phyloP scores from a whole-genome alignment of 2,113 vertebrate genomes.

The Lepisosteus oculatus region DNA sequence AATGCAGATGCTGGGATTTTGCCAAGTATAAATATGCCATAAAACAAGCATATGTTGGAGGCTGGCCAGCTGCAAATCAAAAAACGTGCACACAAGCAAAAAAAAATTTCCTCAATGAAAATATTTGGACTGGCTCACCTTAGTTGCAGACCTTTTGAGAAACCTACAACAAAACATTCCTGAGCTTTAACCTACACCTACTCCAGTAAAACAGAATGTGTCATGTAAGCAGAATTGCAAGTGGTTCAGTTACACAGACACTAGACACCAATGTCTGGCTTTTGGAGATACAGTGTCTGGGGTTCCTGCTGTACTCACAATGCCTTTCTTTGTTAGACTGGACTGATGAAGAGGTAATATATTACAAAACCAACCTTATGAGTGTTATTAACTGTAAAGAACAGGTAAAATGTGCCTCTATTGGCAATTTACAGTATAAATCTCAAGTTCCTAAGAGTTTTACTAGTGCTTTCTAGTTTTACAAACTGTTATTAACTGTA shows the following conservation, averaged over 20 bases:
- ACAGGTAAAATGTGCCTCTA: not conserved
- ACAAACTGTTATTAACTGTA: no score
- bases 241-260: constrained; percentile 8
- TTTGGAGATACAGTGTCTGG: accelerated
- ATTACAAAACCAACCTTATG: not conserved
- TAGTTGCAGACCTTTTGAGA: no score
- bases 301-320: constrained; percentile 8
- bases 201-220: constrained; percentile 14
- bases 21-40: not conserved
- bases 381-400: no score
- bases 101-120: no score
- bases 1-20: not conserved
- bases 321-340: constrained; percentile 22
- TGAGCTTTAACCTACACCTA: not conserved
- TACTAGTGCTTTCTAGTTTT: no score
- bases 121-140: no score
- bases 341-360: constrained; percentile 24
- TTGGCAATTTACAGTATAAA: no score
- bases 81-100: no score
- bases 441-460: no score
- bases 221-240: constrained; percentile 21
- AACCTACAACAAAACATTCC: not conserved
- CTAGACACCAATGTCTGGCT: constrained; percentile 4
- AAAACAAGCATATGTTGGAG: not conserved
- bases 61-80: not conserved